Evolutionary conservation across 2,888 invertebrate species (phyloP), one percentile per base, ranked within the genome.

Genomic region (Nymphalis c-album): DNA sequence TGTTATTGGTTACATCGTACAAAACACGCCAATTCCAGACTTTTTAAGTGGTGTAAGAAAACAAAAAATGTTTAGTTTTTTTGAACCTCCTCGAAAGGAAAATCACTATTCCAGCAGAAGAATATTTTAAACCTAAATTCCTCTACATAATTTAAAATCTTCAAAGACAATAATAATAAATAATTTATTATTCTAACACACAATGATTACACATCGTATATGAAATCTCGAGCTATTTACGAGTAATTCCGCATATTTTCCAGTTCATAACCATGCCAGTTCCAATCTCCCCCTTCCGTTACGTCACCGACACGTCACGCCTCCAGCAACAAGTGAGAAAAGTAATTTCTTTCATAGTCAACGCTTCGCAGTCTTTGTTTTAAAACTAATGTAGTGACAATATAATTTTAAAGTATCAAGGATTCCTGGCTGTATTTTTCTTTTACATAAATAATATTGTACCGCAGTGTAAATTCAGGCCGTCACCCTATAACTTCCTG

Each of bases 281-380:
- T 60, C 60, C 35, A 57, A 2, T 40, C 35, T 18, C 40, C 40
- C 57, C 18, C 17, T 31, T n/a, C 57, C 40, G 16, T 8, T 17
- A 40, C 57, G 40, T 57, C 40, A 35, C 61, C 47, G 46, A 26
- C 18, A 48, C 58, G 57, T 67, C 66, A 57, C 60, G 60, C 63
- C 53, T 45, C 68, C 22, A 35, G 73, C 71, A 73, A 73, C 73
- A 72, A 73, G 73, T 72, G 66, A 63, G 66, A 71, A 73, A 73
- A 71, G 69, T 68, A 72, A 72, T 73, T 69, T 73, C 70, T 68
- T 59, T 64, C 67, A 48, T 51, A 67, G 67, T 55, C 53, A 31
- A 60, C 68, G 64, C 58, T 46, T 63, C 63, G 58, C 61, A 68
- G 67, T 67, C 70, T 70, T 61, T 63, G 7, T 69, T 51, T 66